A percentile compares a stretch with the other conserved stretches of the same genome.
phyloP scores from a whole-genome alignment of 2,888 invertebrate species.

The Ferrisia virgata region DNA sequence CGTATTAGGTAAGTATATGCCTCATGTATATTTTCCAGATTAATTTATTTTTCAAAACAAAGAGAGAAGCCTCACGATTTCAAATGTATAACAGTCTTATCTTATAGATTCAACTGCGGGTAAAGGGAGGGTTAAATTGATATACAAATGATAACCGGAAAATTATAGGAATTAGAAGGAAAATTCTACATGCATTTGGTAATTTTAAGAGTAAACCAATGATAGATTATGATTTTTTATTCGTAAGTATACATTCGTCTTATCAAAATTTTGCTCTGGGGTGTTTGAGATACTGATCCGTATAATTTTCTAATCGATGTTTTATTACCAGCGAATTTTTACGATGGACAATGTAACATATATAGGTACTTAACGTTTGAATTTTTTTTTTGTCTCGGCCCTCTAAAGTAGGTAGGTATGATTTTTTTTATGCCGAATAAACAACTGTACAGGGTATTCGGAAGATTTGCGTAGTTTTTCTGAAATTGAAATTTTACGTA shows the following conservation, averaged over 20 bases:
- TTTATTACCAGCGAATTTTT: neutral
- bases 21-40: neutral
- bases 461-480: too few species aligned
- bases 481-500: too few species aligned
- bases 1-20: neutral
- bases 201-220: neutral
- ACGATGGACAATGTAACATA: neutral
- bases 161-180: neutral
- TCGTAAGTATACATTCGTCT: neutral
- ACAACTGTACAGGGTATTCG: too few species aligned
- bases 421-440: too few species aligned
- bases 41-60: neutral
- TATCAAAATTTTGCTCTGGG: neutral
- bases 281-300: neutral
- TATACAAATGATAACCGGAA: neutral
- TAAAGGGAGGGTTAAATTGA: neutral
- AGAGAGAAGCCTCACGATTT: neutral
- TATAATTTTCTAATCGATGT: constrained; percentile 5
- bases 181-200: neutral
- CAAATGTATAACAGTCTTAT: neutral
- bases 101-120: neutral
- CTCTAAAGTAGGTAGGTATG: neutral
- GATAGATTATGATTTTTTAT: neutral
- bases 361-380: too few species aligned
- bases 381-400: neutral